Evolutionary conservation across 2,888 invertebrate genomes (phyloP).

Genomic region (Zaprionus bogoriensis): DNA sequence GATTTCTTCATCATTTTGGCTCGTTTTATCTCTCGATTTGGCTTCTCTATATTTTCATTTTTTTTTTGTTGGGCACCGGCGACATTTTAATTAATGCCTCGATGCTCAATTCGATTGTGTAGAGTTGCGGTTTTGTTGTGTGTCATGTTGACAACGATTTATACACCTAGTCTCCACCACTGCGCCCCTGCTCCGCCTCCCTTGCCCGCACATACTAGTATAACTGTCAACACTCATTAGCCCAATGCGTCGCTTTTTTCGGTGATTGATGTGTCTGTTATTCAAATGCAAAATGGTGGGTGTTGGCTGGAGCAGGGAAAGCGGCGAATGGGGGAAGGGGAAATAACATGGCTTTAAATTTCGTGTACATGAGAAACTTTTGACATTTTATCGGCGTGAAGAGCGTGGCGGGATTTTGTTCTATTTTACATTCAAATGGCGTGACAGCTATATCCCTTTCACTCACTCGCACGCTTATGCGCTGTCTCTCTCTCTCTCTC

Average conservation of each 20-base stretch:
- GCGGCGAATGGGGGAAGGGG: not conserved
- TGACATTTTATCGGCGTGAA: conserved; percentile 49
- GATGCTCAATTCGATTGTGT: conserved; percentile 56
- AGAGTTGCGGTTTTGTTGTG: conserved; percentile 38
- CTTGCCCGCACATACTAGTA: not conserved
- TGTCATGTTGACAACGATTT: conserved; percentile 46
- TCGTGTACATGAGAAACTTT: conserved; percentile 52
- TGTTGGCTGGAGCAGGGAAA: not conserved
- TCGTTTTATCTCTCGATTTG: no score
- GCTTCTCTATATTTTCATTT: no score
- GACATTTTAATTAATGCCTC: conserved; percentile 68
- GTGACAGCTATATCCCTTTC: conserved; percentile 21
- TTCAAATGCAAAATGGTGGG: conserved; percentile 43
- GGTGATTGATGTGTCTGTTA: conserved; percentile 64
- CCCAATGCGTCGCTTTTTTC: conserved; percentile 31
- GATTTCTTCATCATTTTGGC: no score
- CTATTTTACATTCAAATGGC: conserved; percentile 74
- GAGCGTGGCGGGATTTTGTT: conserved; percentile 11
- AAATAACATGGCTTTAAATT: conserved; percentile 58
- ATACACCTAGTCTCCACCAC: not conserved
- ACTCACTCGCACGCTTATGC: not conserved
- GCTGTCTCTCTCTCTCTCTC: not conserved
- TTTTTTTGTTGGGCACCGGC: conserved; percentile 23
- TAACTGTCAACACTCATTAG: conserved; percentile 67
- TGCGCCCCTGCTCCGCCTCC: not conserved